Evolutionary conservation across 2,888 invertebrate species (phyloP), one percentile per base, ranked within the genome.

Genomic region (Netelia inedita): DNA sequence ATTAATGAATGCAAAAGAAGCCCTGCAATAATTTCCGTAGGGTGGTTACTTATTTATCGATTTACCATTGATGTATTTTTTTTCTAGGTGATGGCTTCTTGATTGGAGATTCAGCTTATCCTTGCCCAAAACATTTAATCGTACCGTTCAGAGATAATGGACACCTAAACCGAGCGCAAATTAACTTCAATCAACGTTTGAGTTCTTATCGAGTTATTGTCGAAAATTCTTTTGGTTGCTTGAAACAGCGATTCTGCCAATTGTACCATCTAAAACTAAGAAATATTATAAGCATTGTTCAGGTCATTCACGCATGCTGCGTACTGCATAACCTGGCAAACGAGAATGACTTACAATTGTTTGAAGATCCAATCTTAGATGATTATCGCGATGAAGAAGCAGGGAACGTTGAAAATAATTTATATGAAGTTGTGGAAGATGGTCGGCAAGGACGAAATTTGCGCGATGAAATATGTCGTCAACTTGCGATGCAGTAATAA

Each of bases 401-500:
- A 28, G 28, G 28, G 28, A 28, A 28, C 28, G 28, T 28, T 28
- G 28, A 28, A 28, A 28, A 28, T 28, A 6, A 28, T 28, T 28
- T 28, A 28, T 1, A 23, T 23, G 23, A 23, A 23, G 28, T 28
- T 28, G 28, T 28, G 28, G 28, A 28, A 3, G 28, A 28, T 28
- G 5, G 28, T 28, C 28, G 28, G 28, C 28, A 28, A 28, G 28
- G 3, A 2, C 28, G 21, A 57, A 19, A 10, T 19, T 0, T 57
- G 6, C 57, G 57, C 21, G 57, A 57, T 57, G 57, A 21, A 19
- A 19, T 57, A 57, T 57, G 57, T 10, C 57, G 57, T 19, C 57
- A 57, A 19, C 57, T 57, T 57, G 57, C 21, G 16, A 57, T 57
- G 57, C 3, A 57, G 8, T 57, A 57, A 28, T 28, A 6, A 28